These are phyloP conservation scores for Ferdinandea cuprea DNA, from an alignment of 2,888 invertebrate genomes.

Conservation along the genomic window DNA sequence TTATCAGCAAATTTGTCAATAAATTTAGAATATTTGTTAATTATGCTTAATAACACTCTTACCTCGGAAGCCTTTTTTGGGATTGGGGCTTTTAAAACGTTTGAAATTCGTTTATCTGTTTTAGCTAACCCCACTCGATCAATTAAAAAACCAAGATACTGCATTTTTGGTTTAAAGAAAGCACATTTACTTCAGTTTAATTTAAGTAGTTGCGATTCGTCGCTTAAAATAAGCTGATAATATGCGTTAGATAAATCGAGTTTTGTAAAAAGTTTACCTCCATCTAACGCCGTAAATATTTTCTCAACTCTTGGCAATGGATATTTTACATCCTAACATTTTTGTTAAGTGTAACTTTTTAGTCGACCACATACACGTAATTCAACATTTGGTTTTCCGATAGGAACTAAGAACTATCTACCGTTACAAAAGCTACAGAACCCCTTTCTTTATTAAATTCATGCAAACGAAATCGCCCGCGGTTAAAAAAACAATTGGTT, in stretches of 20 bases:
- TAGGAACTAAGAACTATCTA: slow-evolving; percentile 40
- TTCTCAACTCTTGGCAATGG: slow-evolving; percentile 9
- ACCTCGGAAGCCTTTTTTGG: slow-evolving; percentile 75
- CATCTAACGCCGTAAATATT: slow-evolving; percentile 24
- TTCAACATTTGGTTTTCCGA: slow-evolving; percentile 13
- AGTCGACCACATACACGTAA: slow-evolving; percentile 36
- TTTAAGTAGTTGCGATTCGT: slow-evolving; percentile 14
- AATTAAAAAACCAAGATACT: slow-evolving; percentile 20
- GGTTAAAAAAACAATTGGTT: slow-evolving; percentile 41
- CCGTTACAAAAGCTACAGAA: slow-evolving; percentile 16
- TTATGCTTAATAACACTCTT: slow-evolving; percentile 77
- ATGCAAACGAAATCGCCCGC: slow-evolving; percentile 32
- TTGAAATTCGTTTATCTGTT: too few relatives aligned
- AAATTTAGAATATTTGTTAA: slow-evolving; percentile 80
- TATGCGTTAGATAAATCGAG: slow-evolving; percentile 20
- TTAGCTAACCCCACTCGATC: slow-evolving; percentile 10
- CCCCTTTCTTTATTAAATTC: slow-evolving; percentile 13
- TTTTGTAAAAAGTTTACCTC: slow-evolving; percentile 31
- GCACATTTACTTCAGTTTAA: not conserved
- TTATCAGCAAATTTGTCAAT: slow-evolving; percentile 71
- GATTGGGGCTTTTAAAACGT: slow-evolving; percentile 63
- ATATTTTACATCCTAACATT: slow-evolving; percentile 32
- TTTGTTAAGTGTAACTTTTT: slow-evolving; percentile 13
- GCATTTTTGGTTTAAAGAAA: slow-evolving; percentile 9
- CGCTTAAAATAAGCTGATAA: slow-evolving; percentile 13